Percentiles rank a stretch among this genome's conserved stretches.
Evolutionary conservation across 2,113 vertebrate species (phyloP).

Genomic region (Crotophaga sulcirostris): DNA sequence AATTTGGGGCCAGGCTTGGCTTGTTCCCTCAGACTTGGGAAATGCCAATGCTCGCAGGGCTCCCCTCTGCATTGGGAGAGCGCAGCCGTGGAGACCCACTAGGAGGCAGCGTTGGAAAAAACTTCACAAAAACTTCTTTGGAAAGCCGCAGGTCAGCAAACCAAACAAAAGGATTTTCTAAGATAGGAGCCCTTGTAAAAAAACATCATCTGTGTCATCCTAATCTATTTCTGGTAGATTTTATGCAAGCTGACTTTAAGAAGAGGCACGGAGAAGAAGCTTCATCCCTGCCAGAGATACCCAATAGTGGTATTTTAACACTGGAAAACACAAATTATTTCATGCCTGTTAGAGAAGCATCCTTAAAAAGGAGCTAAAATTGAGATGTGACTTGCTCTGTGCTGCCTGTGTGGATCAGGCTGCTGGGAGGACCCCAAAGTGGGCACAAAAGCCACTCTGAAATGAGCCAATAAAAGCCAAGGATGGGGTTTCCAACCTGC

Average conservation of each 20-base stretch:
- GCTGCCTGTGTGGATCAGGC: neutral
- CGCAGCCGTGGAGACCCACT: neutral
- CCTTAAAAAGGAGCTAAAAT: neutral
- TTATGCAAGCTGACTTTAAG: neutral
- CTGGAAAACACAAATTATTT: neutral
- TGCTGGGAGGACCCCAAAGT: neutral
- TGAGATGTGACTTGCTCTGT: neutral
- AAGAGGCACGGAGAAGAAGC: neutral
- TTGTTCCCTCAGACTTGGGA: neutral
- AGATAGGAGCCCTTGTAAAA: neutral
- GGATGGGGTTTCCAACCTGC: neutral
- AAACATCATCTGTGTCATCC: neutral
- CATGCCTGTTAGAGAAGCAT: neutral
- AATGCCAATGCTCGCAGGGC: accelerated
- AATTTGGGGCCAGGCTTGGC: too few species aligned
- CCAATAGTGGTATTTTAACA: neutral
- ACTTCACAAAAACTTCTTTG: neutral
- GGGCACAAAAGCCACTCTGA: neutral
- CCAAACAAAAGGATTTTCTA: neutral
- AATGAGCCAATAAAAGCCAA: neutral
- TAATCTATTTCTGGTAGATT: neutral
- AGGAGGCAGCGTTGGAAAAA: neutral
- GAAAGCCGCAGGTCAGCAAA: neutral
- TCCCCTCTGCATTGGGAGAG: neutral
- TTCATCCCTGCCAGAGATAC: neutral